Conservation (phyloP, 2,797 vertebrate species). For the Mus caroli region DNA sequence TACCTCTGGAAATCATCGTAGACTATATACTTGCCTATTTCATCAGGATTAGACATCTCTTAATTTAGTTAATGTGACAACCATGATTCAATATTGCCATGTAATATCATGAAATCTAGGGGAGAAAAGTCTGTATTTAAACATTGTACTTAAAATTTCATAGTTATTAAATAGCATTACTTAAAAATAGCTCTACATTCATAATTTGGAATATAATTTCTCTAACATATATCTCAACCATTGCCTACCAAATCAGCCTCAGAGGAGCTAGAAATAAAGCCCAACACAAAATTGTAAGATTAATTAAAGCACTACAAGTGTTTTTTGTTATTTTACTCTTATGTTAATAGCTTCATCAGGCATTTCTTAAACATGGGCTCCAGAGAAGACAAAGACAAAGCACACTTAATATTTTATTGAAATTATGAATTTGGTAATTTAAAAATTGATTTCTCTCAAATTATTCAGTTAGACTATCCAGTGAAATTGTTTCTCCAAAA, state of each 20-base stretch:
- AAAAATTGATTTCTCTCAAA: background rate
- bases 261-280: background rate
- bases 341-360: background rate
- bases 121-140: background rate
- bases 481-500: background rate
- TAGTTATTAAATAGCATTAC: background rate
- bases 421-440: background rate
- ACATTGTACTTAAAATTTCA: background rate
- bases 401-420: too few species aligned
- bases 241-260: background rate
- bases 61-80: background rate
- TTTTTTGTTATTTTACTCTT: background rate
- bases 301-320: background rate
- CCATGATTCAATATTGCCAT: background rate
- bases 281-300: background rate
- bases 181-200: too few species aligned
- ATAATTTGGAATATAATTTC: background rate
- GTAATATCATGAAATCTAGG: background rate
- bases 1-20: background rate
- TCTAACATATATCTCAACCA: background rate
- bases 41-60: background rate
- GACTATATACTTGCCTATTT: background rate
- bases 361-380: background rate
- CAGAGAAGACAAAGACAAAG: background rate
- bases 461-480: background rate